Conservation (phyloP, 2,888 invertebrate genomes). For the Leptopilina myrica region DNA sequence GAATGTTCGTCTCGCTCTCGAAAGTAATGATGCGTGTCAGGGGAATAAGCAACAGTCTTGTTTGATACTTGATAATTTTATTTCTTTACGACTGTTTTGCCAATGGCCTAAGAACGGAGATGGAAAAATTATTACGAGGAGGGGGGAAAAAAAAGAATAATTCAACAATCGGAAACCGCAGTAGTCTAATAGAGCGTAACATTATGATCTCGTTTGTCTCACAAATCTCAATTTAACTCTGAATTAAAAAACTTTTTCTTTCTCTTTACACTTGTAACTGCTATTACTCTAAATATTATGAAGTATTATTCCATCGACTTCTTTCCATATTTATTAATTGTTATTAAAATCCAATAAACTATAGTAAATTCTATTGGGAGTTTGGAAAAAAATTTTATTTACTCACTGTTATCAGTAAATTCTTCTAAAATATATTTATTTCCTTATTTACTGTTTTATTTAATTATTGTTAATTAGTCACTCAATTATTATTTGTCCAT, state of each 20-base stretch:
- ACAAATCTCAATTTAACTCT: neutral
- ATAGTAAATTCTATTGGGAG: no score
- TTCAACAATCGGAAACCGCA: constrained; percentile 17
- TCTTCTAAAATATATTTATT: no score
- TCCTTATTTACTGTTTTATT: no score
- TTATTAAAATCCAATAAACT: no score
- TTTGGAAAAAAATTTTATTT: no score
- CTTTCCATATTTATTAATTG: neutral
- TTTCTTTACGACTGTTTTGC: constrained; percentile 18
- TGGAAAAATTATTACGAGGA: neutral
- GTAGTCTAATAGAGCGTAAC: constrained; percentile 20
- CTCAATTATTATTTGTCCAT: no score
- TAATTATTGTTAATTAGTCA: no score
- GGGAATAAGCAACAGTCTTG: constrained; percentile 6
- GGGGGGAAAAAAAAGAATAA: neutral
- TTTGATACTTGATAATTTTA: constrained; percentile 19
- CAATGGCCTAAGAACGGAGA: neutral
- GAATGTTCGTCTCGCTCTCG: constrained; percentile 35
- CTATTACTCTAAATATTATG: neutral
- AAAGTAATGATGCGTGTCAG: constrained; percentile 24
- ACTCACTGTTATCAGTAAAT: no score
- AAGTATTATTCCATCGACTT: neutral
- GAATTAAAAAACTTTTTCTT: neutral
- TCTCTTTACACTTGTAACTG: neutral
- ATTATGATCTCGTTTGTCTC: constrained; percentile 13